Base-by-base conservation (phyloP, 2,113 vertebrate genomes). In the Blennius ocellaris region DNA sequence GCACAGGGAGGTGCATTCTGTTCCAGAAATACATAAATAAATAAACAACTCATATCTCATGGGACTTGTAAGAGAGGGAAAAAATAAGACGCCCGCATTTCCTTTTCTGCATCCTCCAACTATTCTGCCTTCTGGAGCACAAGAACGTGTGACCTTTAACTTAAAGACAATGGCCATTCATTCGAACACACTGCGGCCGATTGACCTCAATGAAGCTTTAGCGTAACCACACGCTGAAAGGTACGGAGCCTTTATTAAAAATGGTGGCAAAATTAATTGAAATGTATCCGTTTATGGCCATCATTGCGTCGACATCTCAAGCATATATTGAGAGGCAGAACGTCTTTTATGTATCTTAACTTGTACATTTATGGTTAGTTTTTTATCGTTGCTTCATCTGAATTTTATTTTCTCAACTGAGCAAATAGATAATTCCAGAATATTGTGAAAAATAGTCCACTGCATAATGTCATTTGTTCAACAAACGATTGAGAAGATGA, bases 81-180 rank as follows among this genome's bases (percentile, higher is more conserved):
- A 80, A 85, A 83, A 78, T 74, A 82, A 78, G 61, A 59, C 10
- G 68, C 43, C 15, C 41, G 83, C 11, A 41, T 78, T 90, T 92
- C 88, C 88, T 53, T 47, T 58, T 65, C 56, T 76, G 71, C 85
- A 78, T 90, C 89, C 90, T 84, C 71, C 52, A 6, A 56, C 55
- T 44, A 47, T 72, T 88, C 68, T 21, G 48, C 49, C 81, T 56
- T 78, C 75, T 76, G 64, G 61, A 83, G 74, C 14, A 77, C 65
- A 84, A 87, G 76, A 39, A 16, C 75, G 68, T 86, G 63, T 64
- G 61, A 64, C 56, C 80, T 84, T 80, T 83, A 44, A 21, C 17
- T 73, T 57, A 60, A 63, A 82, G 69, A 92, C 88, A 90, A 91
- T 87, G 61, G 66, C 73, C 75, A 78, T 82, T 87, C 73, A 80